Evolutionary conservation across 2,888 invertebrate genomes (phyloP), one percentile per base, ranked within the genome.

Genomic region (Caenorhabditis doughertyi): DNA sequence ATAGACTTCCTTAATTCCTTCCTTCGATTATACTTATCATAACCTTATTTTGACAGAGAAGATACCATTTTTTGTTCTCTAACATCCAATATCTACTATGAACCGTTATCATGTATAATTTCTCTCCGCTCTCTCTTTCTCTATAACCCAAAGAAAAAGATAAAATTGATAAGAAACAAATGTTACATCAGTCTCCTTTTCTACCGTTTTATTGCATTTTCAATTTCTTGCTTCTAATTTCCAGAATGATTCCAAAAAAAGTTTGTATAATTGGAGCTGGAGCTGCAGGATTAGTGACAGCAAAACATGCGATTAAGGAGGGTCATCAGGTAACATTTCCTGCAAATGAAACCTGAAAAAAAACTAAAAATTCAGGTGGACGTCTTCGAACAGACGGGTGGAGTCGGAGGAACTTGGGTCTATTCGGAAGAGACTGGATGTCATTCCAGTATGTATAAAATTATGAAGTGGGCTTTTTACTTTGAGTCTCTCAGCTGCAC

Each of bases 371-470:
- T 83, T 25, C 49, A 84, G 72, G 84, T 86, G 3, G 91, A 90
- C 23, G 94, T 96, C 32, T 95, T 95, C 92, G 97, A 97, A 92
- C 95, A 95, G 92, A 94, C 94, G 0, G 93, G 94, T 4, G 92
- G 94, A 87, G 93, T 97, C 32, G 97, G 97, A 11, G 97, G 97
- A 23, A 96, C 96, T 23, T 97, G 97, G 97, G 95, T 96, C 29
- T 89, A 85, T 58, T 74, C 84, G 16, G 84, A 86, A 49, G 70
- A 85, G 32, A 73, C 83, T 16, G 74, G 80, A 53, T 73, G 77
- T 39, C 96, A 96, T 92, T 95, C 96, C 56, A 96, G 96, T 93
- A 96, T 97, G 96, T 97, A 97, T 91, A 94, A 95, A 90, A 95
- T 95, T 90, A 93, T 97, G 76, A 95, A 95, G 97, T 96, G 92